phyloP scores from a whole-genome alignment of 2,888 invertebrate species.

The Lycia hirtaria region DNA sequence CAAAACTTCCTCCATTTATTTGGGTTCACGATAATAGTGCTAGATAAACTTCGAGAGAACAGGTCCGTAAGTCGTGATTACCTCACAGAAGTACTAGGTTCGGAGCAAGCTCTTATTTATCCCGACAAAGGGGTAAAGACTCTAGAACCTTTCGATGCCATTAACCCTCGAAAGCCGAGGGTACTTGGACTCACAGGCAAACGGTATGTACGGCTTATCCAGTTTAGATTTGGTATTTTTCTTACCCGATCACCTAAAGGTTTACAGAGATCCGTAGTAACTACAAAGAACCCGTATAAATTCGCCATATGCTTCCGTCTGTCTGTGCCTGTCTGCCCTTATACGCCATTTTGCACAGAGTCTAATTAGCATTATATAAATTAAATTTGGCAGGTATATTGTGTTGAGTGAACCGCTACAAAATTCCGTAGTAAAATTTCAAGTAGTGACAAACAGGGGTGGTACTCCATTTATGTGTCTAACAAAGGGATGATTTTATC shows the following conservation, averaged over 20 bases:
- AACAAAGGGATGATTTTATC: too few species aligned
- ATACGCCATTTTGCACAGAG: too few species aligned
- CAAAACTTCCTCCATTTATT: not conserved
- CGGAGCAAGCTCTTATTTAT: conserved; percentile 27
- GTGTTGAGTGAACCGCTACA: too few species aligned
- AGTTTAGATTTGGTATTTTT: conserved; percentile 1
- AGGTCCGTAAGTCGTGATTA: conserved; percentile 1
- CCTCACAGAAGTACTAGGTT: conserved; percentile 4
- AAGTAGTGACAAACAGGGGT: too few species aligned
- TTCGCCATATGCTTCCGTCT: too few species aligned
- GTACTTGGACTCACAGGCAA: conserved; percentile 12
- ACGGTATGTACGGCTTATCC: not conserved
- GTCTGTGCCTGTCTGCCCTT: too few species aligned
- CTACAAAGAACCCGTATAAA: too few species aligned
- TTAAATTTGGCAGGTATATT: too few species aligned
- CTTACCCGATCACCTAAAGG: not conserved
- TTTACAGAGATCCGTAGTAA: too few species aligned
- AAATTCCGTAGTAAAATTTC: too few species aligned
- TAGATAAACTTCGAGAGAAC: not conserved
- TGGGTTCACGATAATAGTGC: not conserved
- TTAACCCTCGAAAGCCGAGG: conserved; percentile 23
- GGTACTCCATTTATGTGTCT: too few species aligned
- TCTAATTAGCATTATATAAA: too few species aligned
- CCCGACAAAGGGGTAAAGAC: conserved; percentile 18
- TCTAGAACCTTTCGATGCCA: conserved; percentile 22